These are phyloP conservation scores for Arothron firmamentum DNA, from an alignment of 2,113 vertebrate species.

Conservation along the genomic window DNA sequence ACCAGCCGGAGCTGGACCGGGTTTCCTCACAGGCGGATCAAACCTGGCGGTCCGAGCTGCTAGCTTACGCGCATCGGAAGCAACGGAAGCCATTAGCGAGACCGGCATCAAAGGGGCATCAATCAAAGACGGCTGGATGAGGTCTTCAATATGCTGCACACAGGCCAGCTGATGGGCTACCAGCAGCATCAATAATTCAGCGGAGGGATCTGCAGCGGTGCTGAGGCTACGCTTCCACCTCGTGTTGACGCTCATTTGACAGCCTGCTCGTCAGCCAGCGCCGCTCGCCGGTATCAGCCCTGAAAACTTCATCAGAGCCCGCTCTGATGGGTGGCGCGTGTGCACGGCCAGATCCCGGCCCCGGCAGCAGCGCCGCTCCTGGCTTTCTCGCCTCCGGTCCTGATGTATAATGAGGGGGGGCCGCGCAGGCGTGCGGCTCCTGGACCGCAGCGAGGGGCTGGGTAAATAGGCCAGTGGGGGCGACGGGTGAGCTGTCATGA, in stretches of 20 bases:
- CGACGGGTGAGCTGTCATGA: slow-evolving; percentile 70
- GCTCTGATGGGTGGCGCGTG: slow-evolving; percentile 26
- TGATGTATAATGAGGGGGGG: slow-evolving; percentile 28
- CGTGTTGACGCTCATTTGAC: slow-evolving; percentile 20
- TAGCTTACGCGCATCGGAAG: neutral
- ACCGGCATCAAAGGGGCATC: slow-evolving; percentile 40
- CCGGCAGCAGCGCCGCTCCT: neutral
- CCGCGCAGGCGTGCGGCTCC: neutral
- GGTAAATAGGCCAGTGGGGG: slow-evolving; percentile 67
- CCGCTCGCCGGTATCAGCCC: slow-evolving; percentile 4
- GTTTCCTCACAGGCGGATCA: slow-evolving; percentile 38
- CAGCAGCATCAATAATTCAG: slow-evolving; percentile 65
- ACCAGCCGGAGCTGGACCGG: neutral
- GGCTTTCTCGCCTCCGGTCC: slow-evolving; percentile 7
- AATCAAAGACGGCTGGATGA: slow-evolving; percentile 53
- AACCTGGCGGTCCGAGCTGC: slow-evolving; percentile 24
- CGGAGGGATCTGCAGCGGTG: slow-evolving; percentile 20
- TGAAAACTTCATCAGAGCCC: slow-evolving; percentile 16
- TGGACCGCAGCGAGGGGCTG: slow-evolving; percentile 36
- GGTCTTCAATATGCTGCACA: slow-evolving; percentile 63
- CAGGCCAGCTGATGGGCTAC: slow-evolving; percentile 31
- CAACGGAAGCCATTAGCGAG: slow-evolving; percentile 30
- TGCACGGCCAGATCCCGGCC: slow-evolving; percentile 7
- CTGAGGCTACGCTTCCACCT: slow-evolving; percentile 51
- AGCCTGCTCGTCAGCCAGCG: slow-evolving; percentile 3